These are phyloP conservation scores for Scelioninae gen. 2 DNA, from an alignment of 2,888 invertebrate species.

Conservation along the genomic window DNA sequence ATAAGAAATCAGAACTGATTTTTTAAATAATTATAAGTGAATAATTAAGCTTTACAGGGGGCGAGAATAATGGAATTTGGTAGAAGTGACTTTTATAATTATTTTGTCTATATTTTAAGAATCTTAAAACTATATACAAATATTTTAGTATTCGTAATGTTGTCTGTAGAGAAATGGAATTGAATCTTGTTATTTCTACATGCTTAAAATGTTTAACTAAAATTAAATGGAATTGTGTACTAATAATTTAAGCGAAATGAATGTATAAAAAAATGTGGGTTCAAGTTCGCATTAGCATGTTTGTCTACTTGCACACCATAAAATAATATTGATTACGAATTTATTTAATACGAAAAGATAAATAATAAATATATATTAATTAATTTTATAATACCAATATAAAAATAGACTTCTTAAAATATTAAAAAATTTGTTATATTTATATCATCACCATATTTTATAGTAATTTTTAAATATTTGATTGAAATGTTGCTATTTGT, in stretches of 20 bases:
- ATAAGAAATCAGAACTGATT: constrained; percentile 33
- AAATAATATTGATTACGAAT: too few relatives aligned
- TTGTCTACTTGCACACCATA: too few relatives aligned
- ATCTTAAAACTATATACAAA: constrained; percentile 41
- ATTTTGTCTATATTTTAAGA: constrained; percentile 52
- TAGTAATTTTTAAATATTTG: too few relatives aligned
- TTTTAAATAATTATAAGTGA: constrained; percentile 32
- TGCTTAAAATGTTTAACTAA: constrained; percentile 45
- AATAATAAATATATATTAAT: too few relatives aligned
- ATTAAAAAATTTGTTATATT: too few relatives aligned
- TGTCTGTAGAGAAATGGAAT: constrained; percentile 52
- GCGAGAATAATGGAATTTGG: constrained; percentile 46
- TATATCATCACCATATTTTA: too few relatives aligned
- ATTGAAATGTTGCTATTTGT: too few relatives aligned
- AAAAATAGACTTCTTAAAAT: too few relatives aligned
- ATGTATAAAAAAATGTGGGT: constrained; percentile 35
- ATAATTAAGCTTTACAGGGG: constrained; percentile 37
- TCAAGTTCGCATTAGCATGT: constrained; percentile 8
- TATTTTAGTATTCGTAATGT: constrained; percentile 55
- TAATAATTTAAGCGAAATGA: constrained; percentile 38
- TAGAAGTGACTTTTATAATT: constrained; percentile 49
- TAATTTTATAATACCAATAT: too few relatives aligned
- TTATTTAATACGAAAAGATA: too few relatives aligned
- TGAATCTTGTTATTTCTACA: constrained; percentile 55
- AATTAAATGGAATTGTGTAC: constrained; percentile 50